Evolutionary conservation across 1,140 invertebrate species (phyloP), one percentile per base, ranked within the genome.

Genomic region (Drosophila biarmipes): DNA sequence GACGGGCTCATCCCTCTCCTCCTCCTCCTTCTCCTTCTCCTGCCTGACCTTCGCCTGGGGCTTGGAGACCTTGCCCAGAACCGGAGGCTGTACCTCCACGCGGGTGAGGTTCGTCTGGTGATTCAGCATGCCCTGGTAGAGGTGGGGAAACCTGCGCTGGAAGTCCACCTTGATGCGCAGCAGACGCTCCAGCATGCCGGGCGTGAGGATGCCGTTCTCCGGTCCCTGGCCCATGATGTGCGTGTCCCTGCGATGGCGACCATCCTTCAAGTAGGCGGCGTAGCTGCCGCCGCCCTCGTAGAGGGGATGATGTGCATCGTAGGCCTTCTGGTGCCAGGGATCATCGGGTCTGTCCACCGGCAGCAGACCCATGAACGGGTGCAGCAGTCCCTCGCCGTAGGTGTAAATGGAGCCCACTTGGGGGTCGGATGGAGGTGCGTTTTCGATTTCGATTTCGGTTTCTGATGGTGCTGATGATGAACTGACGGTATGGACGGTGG

Each of bases 311-410:
- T 90, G 78, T 0, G 54, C 58, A 73, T 91, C 53, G 15, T 80
- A 91, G 0, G 74, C 15, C 34, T 82, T 85, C 43, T 58, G 45
- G 14, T 57, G 58, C 90, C 90, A 91, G 5, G 90, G 90, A 80
- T 91, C 90, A 34, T 90, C 61, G 4, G 76, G 55, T 6, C 68
- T 63, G 14, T 55, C 63, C 24, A 91, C 35, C 8, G 80, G 56
- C 40, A 82, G 61, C 0, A 91, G 52, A n/a, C 90, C 90, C 90
- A 91, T 91, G 40, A 86, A 91, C 1, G 90, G 90, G 31, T 74
- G 58, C 31, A 91, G 27, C 14, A 91, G 29, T 8, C 51, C 54
- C 11, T 76, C 82, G 29, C 29, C 54, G 42, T 38, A 74, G 45
- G 63, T 52, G 42, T 79, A 71, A 0, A 72, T 8, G 24, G 90